Conservation (phyloP, 92 coral and sea anemone species). For the Zoanthus solanderi region DNA sequence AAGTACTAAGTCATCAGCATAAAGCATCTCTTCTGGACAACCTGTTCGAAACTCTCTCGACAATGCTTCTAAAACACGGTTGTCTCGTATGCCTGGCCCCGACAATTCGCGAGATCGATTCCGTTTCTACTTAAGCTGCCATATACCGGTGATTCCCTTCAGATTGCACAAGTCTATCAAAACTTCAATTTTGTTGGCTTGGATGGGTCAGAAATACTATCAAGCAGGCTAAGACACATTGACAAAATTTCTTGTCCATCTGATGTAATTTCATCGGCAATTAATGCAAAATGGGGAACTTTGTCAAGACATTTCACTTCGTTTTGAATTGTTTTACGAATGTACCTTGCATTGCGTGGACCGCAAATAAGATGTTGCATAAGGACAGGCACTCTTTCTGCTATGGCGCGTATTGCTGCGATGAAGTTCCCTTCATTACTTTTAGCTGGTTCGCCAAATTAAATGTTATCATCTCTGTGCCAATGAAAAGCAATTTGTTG, state of each 20-base stretch:
- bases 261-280: slow-evolving; percentile 72
- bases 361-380: slow-evolving; percentile 25
- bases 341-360: slow-evolving; percentile 61
- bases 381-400: slow-evolving; percentile 10
- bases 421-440: slow-evolving; percentile 62
- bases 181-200: slow-evolving; percentile 22
- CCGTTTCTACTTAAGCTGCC: background rate
- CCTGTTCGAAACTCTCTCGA: no score
- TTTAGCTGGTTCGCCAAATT: slow-evolving; percentile 52
- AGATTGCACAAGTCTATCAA: background rate
- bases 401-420: slow-evolving; percentile 63
- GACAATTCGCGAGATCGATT: no score
- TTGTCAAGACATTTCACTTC: slow-evolving; percentile 59
- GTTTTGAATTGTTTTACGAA: slow-evolving; percentile 66
- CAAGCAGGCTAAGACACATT: slow-evolving; percentile 70
- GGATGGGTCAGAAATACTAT: slow-evolving; percentile 62
- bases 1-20: no score
- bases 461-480: background rate
- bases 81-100: no score
- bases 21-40: no score
- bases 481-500: slow-evolving; percentile 54
- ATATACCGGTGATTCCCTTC: no score
- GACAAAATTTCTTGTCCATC: slow-evolving; percentile 69
- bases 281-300: slow-evolving; percentile 57
- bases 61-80: no score